Evolutionary conservation across 53 echinoderm and acorn worm genomes (phyloP).

Genomic region (Holothuria scabra): DNA sequence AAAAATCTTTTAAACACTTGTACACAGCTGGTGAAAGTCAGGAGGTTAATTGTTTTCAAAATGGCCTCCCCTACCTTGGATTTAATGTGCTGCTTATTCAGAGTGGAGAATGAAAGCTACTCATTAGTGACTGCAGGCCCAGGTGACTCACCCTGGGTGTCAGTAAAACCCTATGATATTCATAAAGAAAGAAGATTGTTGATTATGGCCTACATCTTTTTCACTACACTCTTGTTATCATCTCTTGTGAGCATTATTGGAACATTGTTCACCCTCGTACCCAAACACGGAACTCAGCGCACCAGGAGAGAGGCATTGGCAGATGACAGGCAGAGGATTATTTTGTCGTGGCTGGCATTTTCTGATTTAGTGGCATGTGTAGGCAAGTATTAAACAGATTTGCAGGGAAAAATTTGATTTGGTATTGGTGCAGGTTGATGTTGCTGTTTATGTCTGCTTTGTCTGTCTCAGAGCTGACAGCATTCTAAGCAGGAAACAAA

Average conservation of each 20-base stretch:
- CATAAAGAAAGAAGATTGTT: not conserved
- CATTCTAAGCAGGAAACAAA: too few species aligned
- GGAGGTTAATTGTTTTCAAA: too few species aligned
- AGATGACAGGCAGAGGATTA: conserved; percentile 75
- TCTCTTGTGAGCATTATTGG: conserved; percentile 77
- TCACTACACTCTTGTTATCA: conserved; percentile 60
- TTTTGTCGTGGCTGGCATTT: conserved; percentile 85
- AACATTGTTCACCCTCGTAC: conserved; percentile 66
- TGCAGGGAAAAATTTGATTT: too few species aligned
- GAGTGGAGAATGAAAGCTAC: not conserved
- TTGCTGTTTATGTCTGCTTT: too few species aligned
- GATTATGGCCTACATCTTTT: conserved; percentile 45
- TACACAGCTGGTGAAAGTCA: too few species aligned
- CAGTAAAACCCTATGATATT: too few species aligned
- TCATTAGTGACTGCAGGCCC: too few species aligned
- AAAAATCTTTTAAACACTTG: too few species aligned
- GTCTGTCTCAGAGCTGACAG: too few species aligned
- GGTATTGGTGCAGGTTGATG: too few species aligned
- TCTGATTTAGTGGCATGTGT: conserved; percentile 92
- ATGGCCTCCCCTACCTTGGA: conserved; percentile 93
- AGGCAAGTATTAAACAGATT: conserved; percentile 69
- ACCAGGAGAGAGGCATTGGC: conserved; percentile 49
- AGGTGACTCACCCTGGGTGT: too few species aligned
- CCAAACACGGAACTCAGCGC: conserved; percentile 57
- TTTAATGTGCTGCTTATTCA: conserved; percentile 71